A percentile compares a stretch with the other conserved stretches of the same genome.
These are phyloP conservation scores for Euphydryas editha DNA, from an alignment of 2,888 invertebrate genomes.

Conservation along the genomic window DNA sequence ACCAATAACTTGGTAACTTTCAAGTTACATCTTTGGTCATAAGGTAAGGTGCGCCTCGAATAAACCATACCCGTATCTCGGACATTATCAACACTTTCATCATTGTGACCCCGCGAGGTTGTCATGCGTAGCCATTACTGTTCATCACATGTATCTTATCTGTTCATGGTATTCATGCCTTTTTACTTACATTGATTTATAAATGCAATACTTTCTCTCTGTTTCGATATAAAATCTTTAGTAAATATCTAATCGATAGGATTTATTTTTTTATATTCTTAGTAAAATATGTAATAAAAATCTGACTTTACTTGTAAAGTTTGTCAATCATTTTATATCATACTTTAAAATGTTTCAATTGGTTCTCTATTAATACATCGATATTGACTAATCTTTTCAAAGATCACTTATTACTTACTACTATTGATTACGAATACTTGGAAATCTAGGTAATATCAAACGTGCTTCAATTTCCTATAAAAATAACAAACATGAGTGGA, in stretches of 20 bases:
- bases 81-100: constrained; percentile 37
- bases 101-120: constrained; percentile 30
- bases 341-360: constrained; percentile 7
- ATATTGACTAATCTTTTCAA: not conserved
- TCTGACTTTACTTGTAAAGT: not conserved
- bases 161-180: constrained; percentile 24
- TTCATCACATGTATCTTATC: constrained; percentile 32
- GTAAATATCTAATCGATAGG: too few species aligned
- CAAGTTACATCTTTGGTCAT: not conserved
- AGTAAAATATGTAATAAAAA: not conserved
- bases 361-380: not conserved
- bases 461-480: constrained; percentile 4
- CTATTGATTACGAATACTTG: not conserved
- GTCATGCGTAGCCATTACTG: constrained; percentile 29
- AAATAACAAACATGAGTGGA: not conserved
- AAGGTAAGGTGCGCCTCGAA: not conserved
- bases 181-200: constrained; percentile 38
- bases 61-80: constrained; percentile 22
- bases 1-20: constrained; percentile 5
- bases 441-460: constrained; percentile 1
- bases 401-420: not conserved
- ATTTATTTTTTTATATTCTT: not conserved
- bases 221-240: constrained; percentile 9
- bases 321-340: not conserved
- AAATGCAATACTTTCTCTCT: constrained; percentile 34